Conservation (phyloP, 2,888 invertebrate genomes). For the Chaitophorus viminalis region DNA sequence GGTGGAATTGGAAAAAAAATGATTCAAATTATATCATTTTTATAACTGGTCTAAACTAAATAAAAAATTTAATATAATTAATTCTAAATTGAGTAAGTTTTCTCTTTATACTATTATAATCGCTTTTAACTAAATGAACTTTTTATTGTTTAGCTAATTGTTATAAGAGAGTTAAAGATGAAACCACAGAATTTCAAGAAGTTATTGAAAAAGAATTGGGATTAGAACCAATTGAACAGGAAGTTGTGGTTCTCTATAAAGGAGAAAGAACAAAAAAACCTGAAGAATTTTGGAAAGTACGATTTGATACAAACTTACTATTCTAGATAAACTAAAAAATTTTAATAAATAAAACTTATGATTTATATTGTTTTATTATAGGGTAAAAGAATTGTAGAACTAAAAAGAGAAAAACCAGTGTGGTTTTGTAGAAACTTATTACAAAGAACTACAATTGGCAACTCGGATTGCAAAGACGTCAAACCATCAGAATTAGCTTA, state of each 20-base stretch:
- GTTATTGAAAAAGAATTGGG: slow-evolving; percentile 78
- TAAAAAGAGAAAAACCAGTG: slow-evolving; percentile 83
- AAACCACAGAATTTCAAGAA: slow-evolving; percentile 83
- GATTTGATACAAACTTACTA: slow-evolving; percentile 25
- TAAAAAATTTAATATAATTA: too few relatives aligned
- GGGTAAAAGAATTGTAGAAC: slow-evolving; percentile 83
- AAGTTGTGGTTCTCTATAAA: slow-evolving; percentile 86
- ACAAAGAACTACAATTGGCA: slow-evolving; percentile 79
- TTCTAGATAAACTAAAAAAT: slow-evolving; percentile 27
- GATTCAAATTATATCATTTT: too few relatives aligned
- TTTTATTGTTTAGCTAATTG: slow-evolving; percentile 77
- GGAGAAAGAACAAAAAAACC: slow-evolving; percentile 77
- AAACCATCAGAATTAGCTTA: slow-evolving; percentile 65
- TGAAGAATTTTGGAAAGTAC: slow-evolving; percentile 68
- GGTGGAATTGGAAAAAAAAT: too few relatives aligned
- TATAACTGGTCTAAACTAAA: too few relatives aligned
- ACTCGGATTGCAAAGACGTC: slow-evolving; percentile 74
- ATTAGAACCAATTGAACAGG: slow-evolving; percentile 80
- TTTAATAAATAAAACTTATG: not conserved
- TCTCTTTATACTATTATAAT: too few relatives aligned
- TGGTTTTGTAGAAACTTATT: slow-evolving; percentile 91
- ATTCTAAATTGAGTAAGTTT: too few relatives aligned
- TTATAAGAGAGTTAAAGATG: slow-evolving; percentile 82
- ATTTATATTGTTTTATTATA: slow-evolving; percentile 65
- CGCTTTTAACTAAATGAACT: not conserved